Evolutionary conservation across 1,140 invertebrate genomes (phyloP), one percentile per base, ranked within the genome.

Genomic region (Cotesia vestalis): DNA sequence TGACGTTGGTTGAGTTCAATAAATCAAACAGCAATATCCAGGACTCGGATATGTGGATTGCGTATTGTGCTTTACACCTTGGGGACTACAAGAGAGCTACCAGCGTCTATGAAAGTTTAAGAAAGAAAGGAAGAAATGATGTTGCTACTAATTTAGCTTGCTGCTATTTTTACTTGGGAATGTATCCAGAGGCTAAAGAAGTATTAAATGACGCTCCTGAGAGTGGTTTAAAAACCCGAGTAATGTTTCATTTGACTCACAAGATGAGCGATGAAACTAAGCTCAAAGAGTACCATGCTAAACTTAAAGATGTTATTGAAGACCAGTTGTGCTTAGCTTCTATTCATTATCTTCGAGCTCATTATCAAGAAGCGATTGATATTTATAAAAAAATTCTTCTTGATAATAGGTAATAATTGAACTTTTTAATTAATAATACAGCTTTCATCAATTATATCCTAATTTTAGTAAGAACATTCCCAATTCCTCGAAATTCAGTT

Each of bases 321-420:
- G 97, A 99, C 88, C 97, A 99, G 85, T 88, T 99, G 6, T 97
- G 95, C 77, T 86, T 99, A 51, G 98, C 98, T 3, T 96, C 97
- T 0, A 96, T 99, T 78, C 96, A 99, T 84, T 99, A 98, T 84
- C 88, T 99, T 57, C 89, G 97, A 51, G 93, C 94, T 51, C 97
- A 99, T 84, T 99, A 98, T 85, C 97, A 99, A 86, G 98, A 99
- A 87, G 97, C 98, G 27, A 99, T 99, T 77, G 98, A 99, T 86
- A 96, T 99, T 76, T 99, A 99, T 82, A 99, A 99, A 85, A 91
- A 95, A 75, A 91, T 99, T 63, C 87, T 99, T 12, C 83, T 97
- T 1, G 95, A 97, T 77, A 97, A 98, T 86, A 93, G 94, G 94
- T 95, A 81, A 78, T 77, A 76, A 51, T 6, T 9, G 11, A 6